Evolutionary conservation across 2,113 vertebrate genomes (phyloP), one percentile per base, ranked within the genome.

Genomic region (Phodopus roborovskii): DNA sequence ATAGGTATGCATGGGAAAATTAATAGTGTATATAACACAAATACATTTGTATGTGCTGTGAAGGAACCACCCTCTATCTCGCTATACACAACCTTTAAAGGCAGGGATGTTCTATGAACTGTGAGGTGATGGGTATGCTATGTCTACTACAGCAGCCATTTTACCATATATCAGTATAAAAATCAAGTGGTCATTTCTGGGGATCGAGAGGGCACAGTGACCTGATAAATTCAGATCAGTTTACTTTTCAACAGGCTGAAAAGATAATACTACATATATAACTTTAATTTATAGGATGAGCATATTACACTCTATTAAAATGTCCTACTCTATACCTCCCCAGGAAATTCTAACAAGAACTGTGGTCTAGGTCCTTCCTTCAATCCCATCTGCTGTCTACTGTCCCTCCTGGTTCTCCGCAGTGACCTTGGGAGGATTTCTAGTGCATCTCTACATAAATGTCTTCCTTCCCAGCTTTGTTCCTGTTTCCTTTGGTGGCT

Each of bases 61-160:
- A 71, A 24, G 75, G 7, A 26, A 3, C 3, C 22, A 82, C 42
- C 28, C 8, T 64, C 11, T 48, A 0, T 22, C 5, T 5, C 1
- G 17, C 4, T 17, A 64, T 30, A 60, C 7, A 84, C 10, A 64
- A 60, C 45, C 33, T 9, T 64, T 74, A 36, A 48, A 93, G 19
- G 73, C 1, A 26, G 48, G 58, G 75, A 53, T 33, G 66, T 56
- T 71, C 19, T 88, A 36, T 30, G 20, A 77, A 68, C 45, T 1
- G 2, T 68, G 60, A 58, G 48, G 53, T 15, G 9, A 60, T 8
- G 7, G 9, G 30, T n/a, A 71, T 9, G 48, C 48, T n/a, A 45
- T 50, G 26, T 50, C 39, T 8, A 45, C 39, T n/a, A 3, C 0
- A 45, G 33, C 10, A 83, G 30, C 53, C 66, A 73, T 79, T 78